Percentiles rank a stretch among this genome's conserved stretches.
Conservation (phyloP, 2,113 vertebrate species). For the Calidris pugnax region DNA sequence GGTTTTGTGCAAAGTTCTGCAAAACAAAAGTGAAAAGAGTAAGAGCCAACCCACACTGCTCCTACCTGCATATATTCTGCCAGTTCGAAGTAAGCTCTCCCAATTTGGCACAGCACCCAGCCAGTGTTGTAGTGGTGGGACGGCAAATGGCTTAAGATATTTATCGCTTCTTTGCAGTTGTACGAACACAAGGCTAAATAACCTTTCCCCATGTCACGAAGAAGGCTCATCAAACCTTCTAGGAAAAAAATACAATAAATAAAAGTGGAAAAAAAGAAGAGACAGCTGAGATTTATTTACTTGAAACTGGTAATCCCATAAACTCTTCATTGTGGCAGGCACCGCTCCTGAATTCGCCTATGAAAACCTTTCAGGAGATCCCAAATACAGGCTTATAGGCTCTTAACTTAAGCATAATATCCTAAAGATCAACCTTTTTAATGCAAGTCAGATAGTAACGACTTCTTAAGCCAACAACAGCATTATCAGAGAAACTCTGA, state of each 20-base stretch:
- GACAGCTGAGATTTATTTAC: background rate
- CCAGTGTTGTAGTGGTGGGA: conserved; percentile 98
- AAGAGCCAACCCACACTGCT: background rate
- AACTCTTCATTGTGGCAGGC: background rate
- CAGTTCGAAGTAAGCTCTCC: conserved; percentile 95
- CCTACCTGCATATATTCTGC: conserved; percentile 96
- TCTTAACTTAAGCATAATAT: background rate
- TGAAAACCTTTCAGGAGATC: background rate
- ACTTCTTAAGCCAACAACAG: background rate
- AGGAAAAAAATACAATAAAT: conserved; percentile 74
- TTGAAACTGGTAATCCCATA: background rate
- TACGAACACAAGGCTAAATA: conserved; percentile 96
- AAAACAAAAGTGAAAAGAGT: background rate
- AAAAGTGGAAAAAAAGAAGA: background rate
- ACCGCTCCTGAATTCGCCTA: background rate
- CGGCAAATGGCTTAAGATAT: conserved; percentile 90
- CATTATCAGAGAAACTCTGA: background rate
- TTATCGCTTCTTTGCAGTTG: conserved; percentile 96
- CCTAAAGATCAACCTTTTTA: background rate
- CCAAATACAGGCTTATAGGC: background rate
- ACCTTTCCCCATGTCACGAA: conserved; percentile 94
- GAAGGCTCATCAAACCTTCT: conserved; percentile 96
- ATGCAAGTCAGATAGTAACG: background rate
- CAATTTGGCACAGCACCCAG: conserved; percentile 96
- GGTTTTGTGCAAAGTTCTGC: background rate